A percentile compares a stretch with the other conserved stretches of the same genome.
Conservation (phyloP, 2,888 invertebrate genomes). For the Thysanoteuthis rhombus region DNA sequence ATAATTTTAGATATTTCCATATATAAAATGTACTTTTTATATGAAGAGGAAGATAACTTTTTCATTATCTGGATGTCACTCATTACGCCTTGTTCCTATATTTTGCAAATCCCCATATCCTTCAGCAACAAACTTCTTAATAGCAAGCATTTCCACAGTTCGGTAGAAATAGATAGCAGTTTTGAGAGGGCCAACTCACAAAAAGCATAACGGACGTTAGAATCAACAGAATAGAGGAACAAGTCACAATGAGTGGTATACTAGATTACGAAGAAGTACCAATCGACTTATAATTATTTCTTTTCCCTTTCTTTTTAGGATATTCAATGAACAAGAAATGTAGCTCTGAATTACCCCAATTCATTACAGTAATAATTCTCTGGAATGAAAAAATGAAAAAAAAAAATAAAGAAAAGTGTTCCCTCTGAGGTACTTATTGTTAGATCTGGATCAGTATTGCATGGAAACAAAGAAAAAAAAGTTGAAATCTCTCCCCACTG, state of each 20-base stretch:
- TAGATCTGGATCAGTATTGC: neutral
- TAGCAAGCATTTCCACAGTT: too few species aligned
- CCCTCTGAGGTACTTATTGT: neutral
- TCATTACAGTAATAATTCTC: neutral
- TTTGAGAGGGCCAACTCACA: too few species aligned
- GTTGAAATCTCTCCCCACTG: neutral
- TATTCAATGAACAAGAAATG: neutral
- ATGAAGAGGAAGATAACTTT: neutral
- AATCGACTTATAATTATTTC: neutral
- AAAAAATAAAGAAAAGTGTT: neutral
- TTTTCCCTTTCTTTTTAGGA: neutral
- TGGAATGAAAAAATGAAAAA: neutral
- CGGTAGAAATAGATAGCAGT: too few species aligned
- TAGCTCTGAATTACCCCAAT: neutral
- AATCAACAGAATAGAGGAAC: too few species aligned
- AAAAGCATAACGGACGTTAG: too few species aligned
- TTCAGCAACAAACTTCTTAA: too few species aligned
- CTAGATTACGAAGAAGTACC: too few species aligned
- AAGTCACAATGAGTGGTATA: too few species aligned
- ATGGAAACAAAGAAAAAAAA: neutral
- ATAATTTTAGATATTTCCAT: neutral
- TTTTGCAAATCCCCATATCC: too few species aligned
- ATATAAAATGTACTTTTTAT: neutral
- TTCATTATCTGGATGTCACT: too few species aligned
- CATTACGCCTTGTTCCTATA: too few species aligned